Percentiles rank a stretch among this genome's conserved stretches.
phyloP scores from a whole-genome alignment of 2,113 vertebrate genomes.

The Laticauda laticaudata region DNA sequence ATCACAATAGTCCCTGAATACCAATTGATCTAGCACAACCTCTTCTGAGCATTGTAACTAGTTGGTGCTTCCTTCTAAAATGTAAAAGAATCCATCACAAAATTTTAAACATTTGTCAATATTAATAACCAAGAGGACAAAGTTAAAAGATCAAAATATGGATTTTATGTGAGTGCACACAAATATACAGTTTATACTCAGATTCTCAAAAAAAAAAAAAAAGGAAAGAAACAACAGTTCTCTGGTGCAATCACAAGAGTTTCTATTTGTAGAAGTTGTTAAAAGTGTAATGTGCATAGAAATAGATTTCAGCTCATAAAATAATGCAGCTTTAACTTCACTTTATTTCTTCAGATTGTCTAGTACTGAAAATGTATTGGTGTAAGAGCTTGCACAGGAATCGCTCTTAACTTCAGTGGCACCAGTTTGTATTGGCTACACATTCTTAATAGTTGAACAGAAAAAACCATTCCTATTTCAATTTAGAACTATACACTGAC shows the following conservation, averaged over 20 bases:
- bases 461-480: slow-evolving; percentile 63
- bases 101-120: slow-evolving; percentile 57
- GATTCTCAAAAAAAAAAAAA: slow-evolving; percentile 58
- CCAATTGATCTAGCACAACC: slow-evolving; percentile 58
- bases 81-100: slow-evolving; percentile 55
- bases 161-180: slow-evolving; percentile 62
- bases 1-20: slow-evolving; percentile 64
- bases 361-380: slow-evolving; percentile 41
- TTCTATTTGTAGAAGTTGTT: slow-evolving; percentile 68
- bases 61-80: slow-evolving; percentile 66
- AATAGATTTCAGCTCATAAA: slow-evolving; percentile 77
- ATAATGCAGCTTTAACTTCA: slow-evolving; percentile 76
- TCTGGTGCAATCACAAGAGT: slow-evolving; percentile 54
- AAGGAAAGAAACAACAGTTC: slow-evolving; percentile 62
- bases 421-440: slow-evolving; percentile 42
- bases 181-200: slow-evolving; percentile 68
- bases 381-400: not conserved
- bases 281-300: slow-evolving; percentile 75
- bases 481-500: slow-evolving; percentile 52
- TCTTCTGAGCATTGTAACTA: slow-evolving; percentile 63
- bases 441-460: slow-evolving; percentile 56
- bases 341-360: slow-evolving; percentile 64
- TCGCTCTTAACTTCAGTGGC: not conserved
- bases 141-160: slow-evolving; percentile 56
- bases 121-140: slow-evolving; percentile 57